These are phyloP conservation scores for Druceiella hillmani DNA, from an alignment of 2,888 invertebrate genomes.

Conservation along the genomic window DNA sequence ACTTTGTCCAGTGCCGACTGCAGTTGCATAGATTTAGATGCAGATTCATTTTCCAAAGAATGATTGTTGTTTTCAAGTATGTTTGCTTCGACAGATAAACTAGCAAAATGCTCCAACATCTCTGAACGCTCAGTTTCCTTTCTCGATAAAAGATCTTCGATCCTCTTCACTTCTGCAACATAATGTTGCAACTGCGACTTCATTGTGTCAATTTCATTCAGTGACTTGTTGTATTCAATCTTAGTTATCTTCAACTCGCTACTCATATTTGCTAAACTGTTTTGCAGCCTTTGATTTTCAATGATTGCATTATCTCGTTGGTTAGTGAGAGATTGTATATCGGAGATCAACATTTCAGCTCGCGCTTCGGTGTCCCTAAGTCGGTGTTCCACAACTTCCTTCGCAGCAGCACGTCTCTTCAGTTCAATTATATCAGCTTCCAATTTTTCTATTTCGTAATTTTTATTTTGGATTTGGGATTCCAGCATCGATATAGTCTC, in stretches of 20 bases:
- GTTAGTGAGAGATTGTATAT: slow-evolving; percentile 50
- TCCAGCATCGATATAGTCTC: slow-evolving; percentile 62
- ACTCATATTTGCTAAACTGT: slow-evolving; percentile 60
- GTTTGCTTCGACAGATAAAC: slow-evolving; percentile 71
- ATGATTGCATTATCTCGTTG: slow-evolving; percentile 55
- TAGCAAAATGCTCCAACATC: slow-evolving; percentile 74
- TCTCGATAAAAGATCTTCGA: slow-evolving; percentile 68
- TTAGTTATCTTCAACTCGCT: slow-evolving; percentile 58
- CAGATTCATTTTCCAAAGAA: slow-evolving; percentile 70
- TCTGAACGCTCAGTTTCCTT: slow-evolving; percentile 76
- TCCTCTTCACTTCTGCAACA: slow-evolving; percentile 72
- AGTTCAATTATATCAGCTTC: slow-evolving; percentile 52
- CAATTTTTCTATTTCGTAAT: slow-evolving; percentile 47
- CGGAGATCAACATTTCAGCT: slow-evolving; percentile 52
- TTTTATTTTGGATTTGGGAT: slow-evolving; percentile 57
- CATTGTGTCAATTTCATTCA: slow-evolving; percentile 65
- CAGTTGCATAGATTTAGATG: slow-evolving; percentile 58
- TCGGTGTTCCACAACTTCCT: slow-evolving; percentile 45
- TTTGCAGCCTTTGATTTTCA: slow-evolving; percentile 70
- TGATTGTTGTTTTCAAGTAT: slow-evolving; percentile 74
- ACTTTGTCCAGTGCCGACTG: slow-evolving; percentile 48
- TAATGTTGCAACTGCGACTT: slow-evolving; percentile 76
- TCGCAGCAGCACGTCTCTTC: slow-evolving; percentile 47
- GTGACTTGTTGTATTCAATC: slow-evolving; percentile 62
- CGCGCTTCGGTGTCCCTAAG: slow-evolving; percentile 48